A percentile compares a stretch with the other conserved stretches of the same genome.
Conservation (phyloP, 2,113 vertebrate species). For the Tor tambroides region DNA sequence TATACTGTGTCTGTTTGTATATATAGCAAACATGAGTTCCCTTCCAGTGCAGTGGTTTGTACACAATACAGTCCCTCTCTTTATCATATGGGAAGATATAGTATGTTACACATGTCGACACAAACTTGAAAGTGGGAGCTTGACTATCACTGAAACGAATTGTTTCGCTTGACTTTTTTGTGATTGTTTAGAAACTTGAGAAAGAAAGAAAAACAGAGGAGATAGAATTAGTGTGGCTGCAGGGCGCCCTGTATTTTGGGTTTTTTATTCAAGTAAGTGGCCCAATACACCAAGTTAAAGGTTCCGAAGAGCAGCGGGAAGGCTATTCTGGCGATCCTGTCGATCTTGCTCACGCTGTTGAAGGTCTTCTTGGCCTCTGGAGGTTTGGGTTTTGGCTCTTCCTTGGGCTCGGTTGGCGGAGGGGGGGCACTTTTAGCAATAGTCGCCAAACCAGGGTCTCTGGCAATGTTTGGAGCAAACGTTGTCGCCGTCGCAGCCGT, state of each 20-base stretch:
- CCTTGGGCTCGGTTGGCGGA: conserved; percentile 91
- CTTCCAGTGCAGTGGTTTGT: neutral
- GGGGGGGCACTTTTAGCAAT: conserved; percentile 97
- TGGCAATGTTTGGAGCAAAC: conserved; percentile 96
- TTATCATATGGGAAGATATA: conserved; percentile 74
- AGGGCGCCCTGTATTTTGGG: conserved; percentile 89
- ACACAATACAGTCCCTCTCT: conserved; percentile 13
- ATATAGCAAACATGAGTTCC: conserved; percentile 48
- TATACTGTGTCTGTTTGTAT: conserved; percentile 48
- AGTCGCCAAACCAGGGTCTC: conserved; percentile 97
- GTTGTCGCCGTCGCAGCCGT: conserved; percentile 92
- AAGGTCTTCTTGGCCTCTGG: conserved; percentile 99
- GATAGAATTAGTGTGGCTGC: conserved; percentile 82
- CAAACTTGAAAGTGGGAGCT: conserved; percentile 85
- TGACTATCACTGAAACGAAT: conserved; percentile 66
- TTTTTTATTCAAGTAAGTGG: conserved; percentile 97
- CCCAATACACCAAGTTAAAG: conserved; percentile 99
- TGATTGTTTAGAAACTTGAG: conserved; percentile 70
- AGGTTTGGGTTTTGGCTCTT: conserved; percentile 95
- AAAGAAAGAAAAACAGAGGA: conserved; percentile 54
- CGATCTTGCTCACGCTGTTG: conserved; percentile 99
- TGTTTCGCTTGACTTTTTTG: conserved; percentile 42
- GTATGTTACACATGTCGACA: conserved; percentile 82
- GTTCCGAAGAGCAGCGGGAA: conserved; percentile 97
- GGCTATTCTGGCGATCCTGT: conserved; percentile 99